phyloP scores from a whole-genome alignment of 2,888 invertebrate genomes.

The Conops quadrifasciatus region DNA sequence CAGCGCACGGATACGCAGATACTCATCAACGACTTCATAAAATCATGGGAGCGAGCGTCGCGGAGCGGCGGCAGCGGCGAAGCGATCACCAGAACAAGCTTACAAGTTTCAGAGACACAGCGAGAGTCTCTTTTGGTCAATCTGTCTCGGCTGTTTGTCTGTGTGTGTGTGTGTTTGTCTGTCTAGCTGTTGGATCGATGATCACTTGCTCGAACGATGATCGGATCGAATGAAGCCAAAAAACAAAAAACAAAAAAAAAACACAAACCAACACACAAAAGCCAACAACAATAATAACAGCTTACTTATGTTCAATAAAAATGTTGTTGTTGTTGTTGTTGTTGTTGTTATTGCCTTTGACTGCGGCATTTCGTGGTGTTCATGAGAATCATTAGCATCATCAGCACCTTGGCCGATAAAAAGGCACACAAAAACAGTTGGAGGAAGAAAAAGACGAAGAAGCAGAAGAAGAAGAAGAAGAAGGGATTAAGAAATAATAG shows the following conservation, averaged over 20 bases:
- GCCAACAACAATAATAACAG: not conserved
- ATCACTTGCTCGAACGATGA: constrained; percentile 20
- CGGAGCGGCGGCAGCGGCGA: not conserved
- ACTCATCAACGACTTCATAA: constrained; percentile 18
- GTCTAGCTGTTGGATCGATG: not conserved
- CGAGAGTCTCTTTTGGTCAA: no score
- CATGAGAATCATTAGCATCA: constrained; percentile 33
- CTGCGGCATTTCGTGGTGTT: constrained; percentile 2
- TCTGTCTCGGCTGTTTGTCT: no score
- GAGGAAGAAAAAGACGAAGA: not conserved
- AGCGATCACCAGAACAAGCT: not conserved
- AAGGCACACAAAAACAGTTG: not conserved
- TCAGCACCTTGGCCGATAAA: constrained; percentile 28
- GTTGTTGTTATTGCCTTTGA: constrained; percentile 11
- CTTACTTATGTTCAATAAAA: not conserved
- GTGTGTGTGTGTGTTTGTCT: no score
- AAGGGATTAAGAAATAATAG: not conserved
- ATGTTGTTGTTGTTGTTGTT: not conserved
- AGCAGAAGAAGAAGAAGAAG: not conserved
- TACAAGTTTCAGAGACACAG: no score
- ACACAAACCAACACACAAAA: not conserved
- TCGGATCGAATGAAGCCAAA: not conserved
- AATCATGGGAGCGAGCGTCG: constrained; percentile 13
- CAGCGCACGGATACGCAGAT: constrained; percentile 4
- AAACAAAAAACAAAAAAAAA: not conserved